phyloP scores from a whole-genome alignment of 2,797 vertebrate species.

The Sebastes cheni region DNA sequence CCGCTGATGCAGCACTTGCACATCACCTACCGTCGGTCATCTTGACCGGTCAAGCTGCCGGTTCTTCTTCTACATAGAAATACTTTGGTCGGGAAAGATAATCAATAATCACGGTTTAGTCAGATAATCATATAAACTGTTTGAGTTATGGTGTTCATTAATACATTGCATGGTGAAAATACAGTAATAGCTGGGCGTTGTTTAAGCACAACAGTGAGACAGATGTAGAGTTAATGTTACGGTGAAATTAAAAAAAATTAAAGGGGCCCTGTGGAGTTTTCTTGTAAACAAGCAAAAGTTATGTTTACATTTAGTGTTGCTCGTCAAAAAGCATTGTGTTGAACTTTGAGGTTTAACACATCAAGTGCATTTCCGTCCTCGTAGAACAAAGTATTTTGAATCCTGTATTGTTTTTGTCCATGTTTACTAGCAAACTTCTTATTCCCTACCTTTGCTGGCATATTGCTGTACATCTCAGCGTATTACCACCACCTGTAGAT shows the following conservation, averaged over 20 bases:
- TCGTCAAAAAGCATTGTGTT: neutral
- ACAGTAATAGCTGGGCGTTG: neutral
- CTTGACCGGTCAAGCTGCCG: slow-evolving; percentile 38
- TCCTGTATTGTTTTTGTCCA: neutral
- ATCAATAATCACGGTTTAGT: neutral
- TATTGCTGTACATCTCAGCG: neutral
- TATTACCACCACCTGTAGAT: neutral
- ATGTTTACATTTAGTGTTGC: neutral
- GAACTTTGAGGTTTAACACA: too few species aligned
- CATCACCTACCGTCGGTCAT: slow-evolving; percentile 87
- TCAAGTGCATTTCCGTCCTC: neutral
- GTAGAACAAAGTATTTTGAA: neutral
- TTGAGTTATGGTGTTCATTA: neutral
- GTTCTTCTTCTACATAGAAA: neutral
- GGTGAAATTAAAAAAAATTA: neutral
- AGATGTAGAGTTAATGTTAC: neutral
- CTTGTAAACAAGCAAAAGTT: neutral
- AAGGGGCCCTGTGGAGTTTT: neutral
- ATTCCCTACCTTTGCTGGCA: neutral
- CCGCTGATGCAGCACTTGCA: slow-evolving; percentile 91
- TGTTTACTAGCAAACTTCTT: neutral
- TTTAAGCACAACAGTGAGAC: neutral
- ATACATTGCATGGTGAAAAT: neutral
- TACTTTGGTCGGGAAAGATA: neutral
- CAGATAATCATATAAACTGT: neutral